Conservation (phyloP, 2,888 invertebrate species). For the Xestia sexstrigata region DNA sequence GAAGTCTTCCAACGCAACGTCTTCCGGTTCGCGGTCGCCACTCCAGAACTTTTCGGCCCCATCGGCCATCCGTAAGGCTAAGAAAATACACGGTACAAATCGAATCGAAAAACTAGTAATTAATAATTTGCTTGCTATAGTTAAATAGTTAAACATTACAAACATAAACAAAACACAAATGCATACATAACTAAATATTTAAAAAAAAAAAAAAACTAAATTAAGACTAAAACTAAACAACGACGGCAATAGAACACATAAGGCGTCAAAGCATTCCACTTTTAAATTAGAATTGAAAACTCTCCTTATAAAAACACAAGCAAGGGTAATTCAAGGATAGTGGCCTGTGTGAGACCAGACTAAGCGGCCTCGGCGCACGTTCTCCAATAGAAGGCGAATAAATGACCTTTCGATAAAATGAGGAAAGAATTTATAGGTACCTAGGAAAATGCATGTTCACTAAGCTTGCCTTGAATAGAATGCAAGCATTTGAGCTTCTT, state of each 20-base stretch:
- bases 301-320: background rate
- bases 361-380: constrained; percentile 69
- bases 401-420: constrained; percentile 85
- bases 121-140: too few species aligned
- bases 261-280: background rate
- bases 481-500: constrained; percentile 57
- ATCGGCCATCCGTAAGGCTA: too few species aligned
- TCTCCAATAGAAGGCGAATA: constrained; percentile 83
- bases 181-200: background rate
- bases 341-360: constrained; percentile 61
- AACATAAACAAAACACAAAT: background rate
- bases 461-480: constrained; percentile 65
- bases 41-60: too few species aligned
- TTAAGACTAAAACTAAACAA: background rate
- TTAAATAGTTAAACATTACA: background rate
- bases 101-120: too few species aligned
- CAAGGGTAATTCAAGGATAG: constrained; percentile 15
- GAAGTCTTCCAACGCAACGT: too few species aligned
- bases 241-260: background rate
- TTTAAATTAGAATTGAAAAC: background rate
- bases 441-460: constrained; percentile 79
- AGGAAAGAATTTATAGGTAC: constrained; percentile 82
- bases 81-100: too few species aligned
- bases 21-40: too few species aligned
- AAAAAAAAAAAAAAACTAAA: background rate